A percentile compares a stretch with the other conserved stretches of the same genome.
These are phyloP conservation scores for Mastomys coucha DNA, from an alignment of 2,113 vertebrate species.

Conservation along the genomic window DNA sequence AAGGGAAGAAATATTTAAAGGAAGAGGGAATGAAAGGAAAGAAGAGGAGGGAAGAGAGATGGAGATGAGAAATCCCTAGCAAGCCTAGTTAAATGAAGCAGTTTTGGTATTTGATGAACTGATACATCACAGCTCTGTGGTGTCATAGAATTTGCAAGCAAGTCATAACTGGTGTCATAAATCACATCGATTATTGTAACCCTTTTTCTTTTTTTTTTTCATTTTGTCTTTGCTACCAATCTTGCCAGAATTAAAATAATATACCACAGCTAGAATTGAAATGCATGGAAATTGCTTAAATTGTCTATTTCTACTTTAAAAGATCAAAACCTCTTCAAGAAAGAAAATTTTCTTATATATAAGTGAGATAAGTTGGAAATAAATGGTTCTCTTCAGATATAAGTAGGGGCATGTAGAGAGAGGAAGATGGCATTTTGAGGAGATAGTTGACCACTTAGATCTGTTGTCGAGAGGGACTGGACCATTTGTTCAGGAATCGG, in stretches of 20 bases:
- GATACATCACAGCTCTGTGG: too few relatives aligned
- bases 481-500: background rate
- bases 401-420: background rate
- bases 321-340: background rate
- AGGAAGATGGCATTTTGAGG: background rate
- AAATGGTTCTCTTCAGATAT: background rate
- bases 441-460: background rate
- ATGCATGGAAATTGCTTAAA: background rate
- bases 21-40: background rate
- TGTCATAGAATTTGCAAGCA: background rate
- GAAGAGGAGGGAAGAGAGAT: background rate
- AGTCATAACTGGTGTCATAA: background rate
- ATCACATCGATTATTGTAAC: background rate
- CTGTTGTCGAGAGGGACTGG: background rate
- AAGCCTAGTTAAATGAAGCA: background rate
- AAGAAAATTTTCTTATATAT: background rate
- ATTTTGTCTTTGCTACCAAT: background rate
- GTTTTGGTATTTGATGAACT: background rate
- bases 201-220: background rate
- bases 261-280: background rate
- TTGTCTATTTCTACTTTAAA: constrained; percentile 12
- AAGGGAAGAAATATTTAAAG: too few relatives aligned
- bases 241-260: constrained; percentile 18
- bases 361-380: background rate
- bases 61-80: background rate